phyloP scores from a whole-genome alignment of 2,888 invertebrate species.

The Brenthis ino region DNA sequence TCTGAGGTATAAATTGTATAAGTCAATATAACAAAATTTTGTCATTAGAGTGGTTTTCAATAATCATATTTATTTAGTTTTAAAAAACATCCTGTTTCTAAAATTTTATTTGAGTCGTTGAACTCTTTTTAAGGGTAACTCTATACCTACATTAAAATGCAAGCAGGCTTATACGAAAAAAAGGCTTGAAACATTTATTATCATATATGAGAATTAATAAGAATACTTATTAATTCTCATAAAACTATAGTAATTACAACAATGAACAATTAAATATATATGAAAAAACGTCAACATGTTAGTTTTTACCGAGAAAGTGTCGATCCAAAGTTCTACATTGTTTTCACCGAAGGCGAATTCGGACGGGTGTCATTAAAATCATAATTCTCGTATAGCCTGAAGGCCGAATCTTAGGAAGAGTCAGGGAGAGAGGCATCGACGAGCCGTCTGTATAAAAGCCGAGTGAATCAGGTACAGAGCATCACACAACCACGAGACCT shows the following conservation, averaged over 20 bases:
- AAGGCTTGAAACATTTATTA: too few relatives aligned
- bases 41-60: not conserved
- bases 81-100: constrained; percentile 13
- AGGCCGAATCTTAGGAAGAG: constrained; percentile 81
- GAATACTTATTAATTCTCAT: not conserved
- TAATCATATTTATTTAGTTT: constrained; percentile 3
- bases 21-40: constrained; percentile 8
- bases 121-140: not conserved
- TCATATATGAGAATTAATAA: not conserved
- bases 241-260: not conserved
- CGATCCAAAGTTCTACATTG: constrained; percentile 66
- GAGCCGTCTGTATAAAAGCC: constrained; percentile 71
- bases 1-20: constrained; percentile 14
- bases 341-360: constrained; percentile 78
- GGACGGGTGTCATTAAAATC: constrained; percentile 79
- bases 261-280: constrained; percentile 14
- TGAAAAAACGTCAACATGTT: constrained; percentile 6
- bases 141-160: too few relatives aligned
- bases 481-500: constrained; percentile 78
- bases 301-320: constrained; percentile 61
- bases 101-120: not conserved
- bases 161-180: too few relatives aligned
- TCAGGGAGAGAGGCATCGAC: constrained; percentile 77
- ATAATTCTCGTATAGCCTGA: constrained; percentile 79
- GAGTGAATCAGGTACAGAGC: constrained; percentile 64